Evolutionary conservation across 2,113 vertebrate genomes (phyloP), one percentile per base, ranked within the genome.

Genomic region (Cricetomys ansorgei): DNA sequence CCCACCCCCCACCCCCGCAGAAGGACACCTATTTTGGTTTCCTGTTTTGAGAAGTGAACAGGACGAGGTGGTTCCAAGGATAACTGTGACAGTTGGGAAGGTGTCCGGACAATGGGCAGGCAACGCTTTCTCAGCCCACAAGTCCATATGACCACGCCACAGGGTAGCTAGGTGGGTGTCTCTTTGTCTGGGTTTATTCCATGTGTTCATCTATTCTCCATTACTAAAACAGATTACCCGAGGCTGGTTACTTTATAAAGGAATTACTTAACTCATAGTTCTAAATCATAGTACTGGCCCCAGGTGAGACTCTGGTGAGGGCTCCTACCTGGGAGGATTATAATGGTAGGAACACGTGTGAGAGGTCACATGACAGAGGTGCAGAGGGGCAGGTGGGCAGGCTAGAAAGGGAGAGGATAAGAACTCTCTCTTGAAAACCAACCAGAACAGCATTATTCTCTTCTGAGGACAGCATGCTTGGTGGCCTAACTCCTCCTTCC

Each of bases 151-250:
- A 16, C 15, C 7, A 12, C 45, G 19, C n/a, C 16, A 29, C 0
- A 0, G 0, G 31, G 21, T 3, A n/a, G 37, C 65, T 3, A 12
- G 17, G 7, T 1, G 37, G 45, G 9, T 17, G 7, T 55, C 8
- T 34, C 27, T 84, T 87, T 53, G 53, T 25, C 48, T 29, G 48
- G 37, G 43, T 12, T 40, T 59, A 67, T 16, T 34, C 17, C 19
- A 7, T 1, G 29, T 5, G 37, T 12, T 3, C 40, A 29, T 40
- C 34, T 31, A 8, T 29, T 50, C 62, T 59, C 34, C 12, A 34
- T 43, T n/a, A 43, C 27, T 73, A 34, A 72, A 34, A 25, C 34
- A 80, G 25, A 53, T 16, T 13, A 34, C 25, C 10, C 6, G 34
- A 64, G 27, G 92, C 86, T 17, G 23, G 7, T 10, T 16, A 23